Evolutionary conservation across 2,797 vertebrate genomes (phyloP).

Genomic region (Cossypha niveicapilla): DNA sequence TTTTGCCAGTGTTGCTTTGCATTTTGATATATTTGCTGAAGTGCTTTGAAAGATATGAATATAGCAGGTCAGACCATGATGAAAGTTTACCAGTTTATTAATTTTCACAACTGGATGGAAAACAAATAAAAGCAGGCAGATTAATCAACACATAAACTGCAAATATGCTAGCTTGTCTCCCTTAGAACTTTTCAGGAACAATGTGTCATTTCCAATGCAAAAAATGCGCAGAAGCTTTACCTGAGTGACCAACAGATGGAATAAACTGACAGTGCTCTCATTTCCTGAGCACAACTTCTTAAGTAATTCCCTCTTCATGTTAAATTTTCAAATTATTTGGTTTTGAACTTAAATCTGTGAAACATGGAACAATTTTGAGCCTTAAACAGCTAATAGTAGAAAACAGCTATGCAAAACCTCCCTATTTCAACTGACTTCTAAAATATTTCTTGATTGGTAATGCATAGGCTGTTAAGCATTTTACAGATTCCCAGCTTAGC

Average conservation of each 20-base stretch:
- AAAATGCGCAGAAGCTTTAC: neutral
- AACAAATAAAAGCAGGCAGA: neutral
- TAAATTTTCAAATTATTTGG: neutral
- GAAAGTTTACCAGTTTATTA: neutral
- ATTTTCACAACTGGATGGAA: neutral
- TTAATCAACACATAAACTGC: neutral
- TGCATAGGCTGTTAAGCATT: neutral
- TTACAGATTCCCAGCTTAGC: neutral
- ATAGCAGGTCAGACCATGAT: neutral
- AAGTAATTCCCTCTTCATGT: neutral
- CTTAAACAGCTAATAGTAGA: neutral
- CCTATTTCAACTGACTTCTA: neutral
- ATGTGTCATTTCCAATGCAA: neutral
- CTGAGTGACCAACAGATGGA: neutral
- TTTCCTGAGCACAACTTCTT: neutral
- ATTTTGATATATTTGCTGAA: neutral
- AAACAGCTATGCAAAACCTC: neutral
- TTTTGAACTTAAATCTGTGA: neutral
- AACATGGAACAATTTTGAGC: neutral
- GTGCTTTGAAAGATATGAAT: neutral
- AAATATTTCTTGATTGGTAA: neutral
- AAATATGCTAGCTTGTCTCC: neutral
- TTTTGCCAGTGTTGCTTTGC: neutral
- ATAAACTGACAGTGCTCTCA: neutral
- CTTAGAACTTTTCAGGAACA: neutral